These are phyloP conservation scores for Troilus luridus DNA, from an alignment of 2,888 invertebrate genomes.

Conservation along the genomic window DNA sequence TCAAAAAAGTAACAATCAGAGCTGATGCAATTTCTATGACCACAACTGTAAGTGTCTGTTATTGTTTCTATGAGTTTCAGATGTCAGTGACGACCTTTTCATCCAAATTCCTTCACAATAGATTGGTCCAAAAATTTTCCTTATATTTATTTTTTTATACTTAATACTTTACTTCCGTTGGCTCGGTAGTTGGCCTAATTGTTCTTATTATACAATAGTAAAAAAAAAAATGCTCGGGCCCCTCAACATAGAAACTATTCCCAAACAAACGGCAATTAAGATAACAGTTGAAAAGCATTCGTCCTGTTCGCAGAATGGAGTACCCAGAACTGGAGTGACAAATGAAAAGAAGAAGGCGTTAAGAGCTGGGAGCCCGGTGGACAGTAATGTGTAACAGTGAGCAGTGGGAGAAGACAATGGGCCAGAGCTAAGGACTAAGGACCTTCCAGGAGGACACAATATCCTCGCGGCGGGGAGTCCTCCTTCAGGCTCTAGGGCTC, in stretches of 20 bases:
- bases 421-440: background rate
- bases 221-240: background rate
- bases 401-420: background rate
- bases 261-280: constrained; percentile 30
- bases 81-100: no score
- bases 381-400: constrained; percentile 37
- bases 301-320: background rate
- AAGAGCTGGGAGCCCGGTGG: background rate
- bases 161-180: no score
- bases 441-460: background rate
- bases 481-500: background rate
- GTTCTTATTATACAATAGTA: no score
- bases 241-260: background rate
- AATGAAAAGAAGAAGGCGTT: constrained; percentile 25
- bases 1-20: no score
- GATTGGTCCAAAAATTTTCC: no score
- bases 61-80: no score
- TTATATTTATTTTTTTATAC: no score
- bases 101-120: no score
- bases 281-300: background rate
- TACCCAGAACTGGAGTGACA: background rate
- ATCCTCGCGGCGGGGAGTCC: background rate
- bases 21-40: no score
- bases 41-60: no score
- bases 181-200: no score